Evolutionary conservation across 2,113 vertebrate genomes (phyloP).

Genomic region (Hypomesus transpacificus): DNA sequence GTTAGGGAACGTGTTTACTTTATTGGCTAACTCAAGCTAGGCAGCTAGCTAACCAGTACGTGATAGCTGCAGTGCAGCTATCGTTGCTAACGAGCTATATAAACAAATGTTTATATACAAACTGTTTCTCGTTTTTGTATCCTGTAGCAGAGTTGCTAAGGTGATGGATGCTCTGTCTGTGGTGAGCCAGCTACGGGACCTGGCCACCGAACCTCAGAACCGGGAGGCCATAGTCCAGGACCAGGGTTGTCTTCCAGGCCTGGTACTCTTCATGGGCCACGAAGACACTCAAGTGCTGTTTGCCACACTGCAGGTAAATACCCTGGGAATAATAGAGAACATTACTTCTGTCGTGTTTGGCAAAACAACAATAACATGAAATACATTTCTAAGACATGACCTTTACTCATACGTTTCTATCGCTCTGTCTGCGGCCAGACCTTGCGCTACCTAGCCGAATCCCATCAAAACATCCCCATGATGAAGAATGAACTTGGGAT

Average conservation of each 20-base stretch:
- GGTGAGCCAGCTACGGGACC: slow-evolving; percentile 69
- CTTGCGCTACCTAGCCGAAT: slow-evolving; percentile 73
- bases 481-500: slow-evolving; percentile 75
- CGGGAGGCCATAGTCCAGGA: slow-evolving; percentile 72
- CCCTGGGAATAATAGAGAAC: no score
- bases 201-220: slow-evolving; percentile 76
- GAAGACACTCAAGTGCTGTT: slow-evolving; percentile 60
- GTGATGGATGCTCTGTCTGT: slow-evolving; percentile 73
- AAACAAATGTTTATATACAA: not conserved
- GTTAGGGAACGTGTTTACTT: not conserved
- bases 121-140: not conserved
- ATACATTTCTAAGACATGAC: no score
- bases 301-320: slow-evolving; percentile 67
- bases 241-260: slow-evolving; percentile 70
- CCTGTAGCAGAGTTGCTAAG: not conserved
- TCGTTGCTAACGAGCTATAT: not conserved
- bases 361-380: no score
- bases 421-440: slow-evolving; percentile 48
- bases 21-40: not conserved
- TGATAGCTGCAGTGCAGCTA: not conserved
- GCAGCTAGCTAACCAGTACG: not conserved
- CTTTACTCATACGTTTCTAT: no score
- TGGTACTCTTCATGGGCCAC: slow-evolving; percentile 76
- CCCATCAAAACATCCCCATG: slow-evolving; percentile 58
- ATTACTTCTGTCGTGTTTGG: no score